phyloP scores from a whole-genome alignment of 2,113 vertebrate species.

The Coreoperca whiteheadi region DNA sequence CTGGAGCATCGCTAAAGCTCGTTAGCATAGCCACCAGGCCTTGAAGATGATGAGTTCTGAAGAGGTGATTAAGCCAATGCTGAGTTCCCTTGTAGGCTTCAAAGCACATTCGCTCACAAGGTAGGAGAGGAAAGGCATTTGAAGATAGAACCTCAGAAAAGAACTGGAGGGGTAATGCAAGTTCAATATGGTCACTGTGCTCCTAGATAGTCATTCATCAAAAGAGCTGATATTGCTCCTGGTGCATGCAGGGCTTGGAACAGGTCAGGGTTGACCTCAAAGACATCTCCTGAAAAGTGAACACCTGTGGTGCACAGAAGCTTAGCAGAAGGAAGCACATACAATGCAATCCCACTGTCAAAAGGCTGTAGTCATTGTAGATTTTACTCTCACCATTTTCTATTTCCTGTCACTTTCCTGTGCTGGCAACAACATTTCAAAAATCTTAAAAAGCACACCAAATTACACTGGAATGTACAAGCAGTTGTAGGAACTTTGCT shows the following conservation, averaged over 20 bases:
- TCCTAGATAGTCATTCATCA: constrained; percentile 68
- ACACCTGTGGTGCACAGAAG: constrained; percentile 9
- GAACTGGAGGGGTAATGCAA: constrained; percentile 49
- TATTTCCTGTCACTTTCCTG: constrained; percentile 11
- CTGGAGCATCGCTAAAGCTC: constrained; percentile 66
- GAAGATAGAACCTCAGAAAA: constrained; percentile 43
- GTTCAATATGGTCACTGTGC: constrained; percentile 67
- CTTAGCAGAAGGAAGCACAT: constrained; percentile 31
- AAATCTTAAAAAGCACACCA: constrained; percentile 10
- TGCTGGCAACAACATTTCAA: background rate
- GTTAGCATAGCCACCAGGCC: constrained; percentile 77
- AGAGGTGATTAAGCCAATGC: constrained; percentile 77
- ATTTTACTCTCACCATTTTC: constrained; percentile 4
- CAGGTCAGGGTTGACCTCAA: constrained; percentile 61
- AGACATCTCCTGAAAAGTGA: constrained; percentile 58
- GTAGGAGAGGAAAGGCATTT: constrained; percentile 52
- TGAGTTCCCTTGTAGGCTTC: constrained; percentile 61
- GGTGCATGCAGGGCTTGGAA: constrained; percentile 42
- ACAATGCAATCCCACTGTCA: constrained; percentile 5
- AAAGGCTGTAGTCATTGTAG: background rate
- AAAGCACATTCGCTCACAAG: constrained; percentile 59
- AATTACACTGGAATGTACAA: background rate
- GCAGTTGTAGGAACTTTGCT: constrained; percentile 4
- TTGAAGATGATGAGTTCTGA: constrained; percentile 80
- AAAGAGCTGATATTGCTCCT: constrained; percentile 50